Evolutionary conservation across 2,113 vertebrate species (phyloP).

Genomic region (Ailuropoda melanoleuca): DNA sequence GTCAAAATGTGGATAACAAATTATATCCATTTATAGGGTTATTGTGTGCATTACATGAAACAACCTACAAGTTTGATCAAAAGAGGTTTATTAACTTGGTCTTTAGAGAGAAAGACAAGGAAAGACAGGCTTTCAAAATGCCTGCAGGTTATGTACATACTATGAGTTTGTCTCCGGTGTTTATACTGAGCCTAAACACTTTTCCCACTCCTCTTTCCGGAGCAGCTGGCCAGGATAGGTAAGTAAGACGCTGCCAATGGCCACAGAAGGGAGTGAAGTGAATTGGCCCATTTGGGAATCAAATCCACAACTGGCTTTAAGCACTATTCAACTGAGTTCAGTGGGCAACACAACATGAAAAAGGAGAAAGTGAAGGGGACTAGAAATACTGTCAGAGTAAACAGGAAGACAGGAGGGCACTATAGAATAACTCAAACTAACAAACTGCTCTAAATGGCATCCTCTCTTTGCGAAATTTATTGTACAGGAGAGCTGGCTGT

Average conservation of each 20-base stretch:
- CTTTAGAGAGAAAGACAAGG: neutral
- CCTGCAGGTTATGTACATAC: neutral
- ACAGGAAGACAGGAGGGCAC: neutral
- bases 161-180: neutral
- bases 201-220: neutral
- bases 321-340: neutral
- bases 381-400: neutral
- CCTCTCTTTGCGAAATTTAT: neutral
- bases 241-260: neutral
- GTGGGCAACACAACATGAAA: neutral
- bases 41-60: neutral
- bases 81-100: neutral
- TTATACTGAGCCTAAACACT: neutral
- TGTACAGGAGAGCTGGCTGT: neutral
- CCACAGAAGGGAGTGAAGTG: neutral
- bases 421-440: neutral
- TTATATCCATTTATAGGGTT: neutral
- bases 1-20: neutral
- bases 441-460: neutral
- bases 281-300: neutral
- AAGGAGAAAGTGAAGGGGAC: neutral
- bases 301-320: constrained; percentile 26
- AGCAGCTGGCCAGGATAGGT: neutral
- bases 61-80: neutral
- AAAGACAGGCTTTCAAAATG: neutral